Percentiles rank a stretch among this genome's conserved stretches.
Evolutionary conservation across 2,797 vertebrate genomes (phyloP).

Genomic region (Mus caroli): DNA sequence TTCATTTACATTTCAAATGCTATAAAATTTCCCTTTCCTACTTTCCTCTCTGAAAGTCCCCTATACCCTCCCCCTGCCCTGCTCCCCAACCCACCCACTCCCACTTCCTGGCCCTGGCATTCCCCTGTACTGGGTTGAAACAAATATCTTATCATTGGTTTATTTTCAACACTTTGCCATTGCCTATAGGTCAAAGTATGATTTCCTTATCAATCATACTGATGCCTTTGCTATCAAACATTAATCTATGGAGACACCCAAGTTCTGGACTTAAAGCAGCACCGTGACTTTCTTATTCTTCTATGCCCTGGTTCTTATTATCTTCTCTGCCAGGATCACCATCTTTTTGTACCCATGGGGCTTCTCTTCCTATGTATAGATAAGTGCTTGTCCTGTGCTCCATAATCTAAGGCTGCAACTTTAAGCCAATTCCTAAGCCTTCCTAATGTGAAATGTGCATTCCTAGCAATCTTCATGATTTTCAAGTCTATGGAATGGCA

Average conservation of each 20-base stretch:
- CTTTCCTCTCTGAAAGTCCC: no score
- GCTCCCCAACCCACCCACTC: no score
- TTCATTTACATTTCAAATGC: no score
- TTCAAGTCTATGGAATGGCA: not conserved
- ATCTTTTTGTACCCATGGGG: not conserved
- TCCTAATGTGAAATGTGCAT: not conserved
- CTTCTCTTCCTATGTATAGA: not conserved
- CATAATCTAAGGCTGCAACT: not conserved
- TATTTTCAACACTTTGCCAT: not conserved
- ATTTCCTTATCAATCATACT: not conserved
- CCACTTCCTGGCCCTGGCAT: no score
- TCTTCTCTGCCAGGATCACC: not conserved
- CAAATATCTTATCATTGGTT: not conserved
- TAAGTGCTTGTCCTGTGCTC: not conserved
- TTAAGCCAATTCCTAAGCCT: not conserved
- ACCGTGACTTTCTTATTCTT: not conserved
- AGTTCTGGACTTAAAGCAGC: not conserved
- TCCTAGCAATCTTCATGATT: not conserved
- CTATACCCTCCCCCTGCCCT: no score
- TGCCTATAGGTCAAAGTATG: not conserved
- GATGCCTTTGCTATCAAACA: not conserved
- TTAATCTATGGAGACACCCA: not conserved
- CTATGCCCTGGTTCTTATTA: not conserved
- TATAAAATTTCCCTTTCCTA: no score
- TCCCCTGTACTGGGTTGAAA: not conserved